Evolutionary conservation across 2,888 invertebrate species (phyloP).

Genomic region (Terebella lapidaria): DNA sequence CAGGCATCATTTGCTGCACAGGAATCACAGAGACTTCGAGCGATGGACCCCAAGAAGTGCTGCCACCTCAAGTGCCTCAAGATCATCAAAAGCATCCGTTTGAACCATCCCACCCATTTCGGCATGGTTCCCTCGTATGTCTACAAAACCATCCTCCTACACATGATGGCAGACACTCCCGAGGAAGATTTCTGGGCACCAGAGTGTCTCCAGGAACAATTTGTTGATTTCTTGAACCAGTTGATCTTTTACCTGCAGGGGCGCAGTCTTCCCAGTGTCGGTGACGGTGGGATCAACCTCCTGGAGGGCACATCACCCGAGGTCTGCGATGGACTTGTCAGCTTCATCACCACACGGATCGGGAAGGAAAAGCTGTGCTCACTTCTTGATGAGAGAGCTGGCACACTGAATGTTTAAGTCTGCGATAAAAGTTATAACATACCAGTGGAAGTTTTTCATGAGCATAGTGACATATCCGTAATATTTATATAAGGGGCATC

Average conservation of each 20-base stretch:
- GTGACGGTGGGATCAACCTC: constrained; percentile 12
- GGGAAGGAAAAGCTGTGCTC: neutral
- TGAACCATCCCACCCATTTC: constrained; percentile 16
- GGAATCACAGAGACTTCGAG: neutral
- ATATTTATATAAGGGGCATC: no score
- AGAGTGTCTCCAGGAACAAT: constrained; percentile 14
- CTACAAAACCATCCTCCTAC: constrained; percentile 16
- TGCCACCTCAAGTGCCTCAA: constrained; percentile 14
- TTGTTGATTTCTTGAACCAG: constrained; percentile 13
- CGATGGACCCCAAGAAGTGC: neutral
- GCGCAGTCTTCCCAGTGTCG: constrained; percentile 8
- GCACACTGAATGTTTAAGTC: no score
- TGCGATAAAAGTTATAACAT: no score
- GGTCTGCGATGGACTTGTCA: neutral
- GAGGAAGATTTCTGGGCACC: constrained; percentile 10
- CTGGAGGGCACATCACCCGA: constrained; percentile 7
- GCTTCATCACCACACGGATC: neutral
- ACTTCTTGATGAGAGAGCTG: no score
- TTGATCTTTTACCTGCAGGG: constrained; percentile 9
- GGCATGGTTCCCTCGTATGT: constrained; percentile 14
- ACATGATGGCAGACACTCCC: constrained; percentile 6
- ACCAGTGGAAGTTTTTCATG: no score
- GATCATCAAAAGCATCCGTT: constrained; percentile 19
- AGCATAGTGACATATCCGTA: no score
- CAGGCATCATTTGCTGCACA: neutral